These are phyloP conservation scores for Pontoporia blainvillei DNA, from an alignment of 2,113 vertebrate genomes.

Conservation along the genomic window DNA sequence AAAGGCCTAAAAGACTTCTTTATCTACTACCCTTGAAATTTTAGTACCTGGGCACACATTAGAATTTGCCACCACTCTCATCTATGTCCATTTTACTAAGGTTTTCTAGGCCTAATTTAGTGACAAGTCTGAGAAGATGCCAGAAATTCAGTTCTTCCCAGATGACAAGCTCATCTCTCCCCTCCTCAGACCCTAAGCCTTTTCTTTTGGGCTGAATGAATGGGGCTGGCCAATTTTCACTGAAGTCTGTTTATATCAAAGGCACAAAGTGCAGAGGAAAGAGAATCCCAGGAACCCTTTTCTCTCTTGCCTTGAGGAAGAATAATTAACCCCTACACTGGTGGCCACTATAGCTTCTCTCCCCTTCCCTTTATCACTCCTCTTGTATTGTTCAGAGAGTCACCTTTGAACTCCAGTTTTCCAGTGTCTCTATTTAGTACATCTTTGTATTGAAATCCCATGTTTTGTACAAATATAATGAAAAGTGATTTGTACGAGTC, in stretches of 20 bases:
- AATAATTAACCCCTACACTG: neutral
- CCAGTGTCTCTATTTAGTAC: neutral
- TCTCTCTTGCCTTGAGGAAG: neutral
- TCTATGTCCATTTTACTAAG: neutral
- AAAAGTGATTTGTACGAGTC: neutral
- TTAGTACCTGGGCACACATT: neutral
- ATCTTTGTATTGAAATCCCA: neutral
- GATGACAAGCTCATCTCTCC: neutral
- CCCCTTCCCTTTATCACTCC: neutral
- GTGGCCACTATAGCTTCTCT: neutral
- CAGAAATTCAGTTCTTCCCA: neutral
- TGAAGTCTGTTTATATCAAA: neutral
- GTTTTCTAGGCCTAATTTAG: neutral
- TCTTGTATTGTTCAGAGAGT: neutral
- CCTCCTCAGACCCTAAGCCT: neutral
- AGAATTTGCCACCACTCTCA: neutral
- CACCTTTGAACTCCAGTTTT: neutral
- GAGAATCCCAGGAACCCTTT: neutral
- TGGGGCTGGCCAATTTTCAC: neutral
- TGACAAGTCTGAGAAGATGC: neutral
- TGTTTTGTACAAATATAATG: constrained; percentile 4
- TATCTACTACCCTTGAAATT: neutral
- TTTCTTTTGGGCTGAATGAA: neutral
- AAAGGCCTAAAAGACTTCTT: neutral
- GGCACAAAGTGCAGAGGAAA: neutral